Conservation (phyloP, 2,113 vertebrate genomes). For the Hipposideros armiger region DNA sequence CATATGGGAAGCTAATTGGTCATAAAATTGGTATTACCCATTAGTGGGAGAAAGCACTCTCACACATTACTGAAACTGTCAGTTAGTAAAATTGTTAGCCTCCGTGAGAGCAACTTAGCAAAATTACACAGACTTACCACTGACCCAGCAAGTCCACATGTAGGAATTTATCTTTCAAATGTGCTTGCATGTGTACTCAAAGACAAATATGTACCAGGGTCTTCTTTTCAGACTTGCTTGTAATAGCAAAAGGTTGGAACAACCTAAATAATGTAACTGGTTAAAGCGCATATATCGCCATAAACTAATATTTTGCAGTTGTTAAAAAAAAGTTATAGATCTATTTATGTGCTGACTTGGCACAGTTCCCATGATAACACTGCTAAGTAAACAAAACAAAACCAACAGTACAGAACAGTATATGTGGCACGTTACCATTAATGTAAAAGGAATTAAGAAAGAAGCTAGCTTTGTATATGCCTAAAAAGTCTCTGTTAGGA, state of each 20-base stretch:
- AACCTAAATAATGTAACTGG: background rate
- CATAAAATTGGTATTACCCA: conserved; percentile 17
- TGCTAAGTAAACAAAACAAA: conserved; percentile 19
- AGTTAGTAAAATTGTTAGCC: background rate
- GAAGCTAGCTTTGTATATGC: background rate
- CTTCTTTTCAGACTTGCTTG: background rate
- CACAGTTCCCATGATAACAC: background rate
- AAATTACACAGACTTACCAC: background rate
- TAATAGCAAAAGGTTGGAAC: conserved; percentile 33
- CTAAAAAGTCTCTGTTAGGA: background rate
- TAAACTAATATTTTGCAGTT: background rate
- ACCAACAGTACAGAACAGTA: background rate
- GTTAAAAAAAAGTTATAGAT: background rate
- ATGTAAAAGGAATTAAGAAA: conserved; percentile 35
- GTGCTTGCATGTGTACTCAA: background rate
- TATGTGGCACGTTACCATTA: background rate
- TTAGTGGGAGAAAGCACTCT: background rate
- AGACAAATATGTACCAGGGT: background rate
- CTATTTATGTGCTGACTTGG: background rate
- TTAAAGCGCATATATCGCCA: background rate
- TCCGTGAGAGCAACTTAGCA: background rate
- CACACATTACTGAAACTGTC: background rate
- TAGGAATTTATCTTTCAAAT: conserved; percentile 49
- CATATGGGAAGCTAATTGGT: background rate
- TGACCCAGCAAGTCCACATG: background rate